Evolutionary conservation across 2,113 vertebrate species (phyloP).

Genomic region (Aix galericulata): DNA sequence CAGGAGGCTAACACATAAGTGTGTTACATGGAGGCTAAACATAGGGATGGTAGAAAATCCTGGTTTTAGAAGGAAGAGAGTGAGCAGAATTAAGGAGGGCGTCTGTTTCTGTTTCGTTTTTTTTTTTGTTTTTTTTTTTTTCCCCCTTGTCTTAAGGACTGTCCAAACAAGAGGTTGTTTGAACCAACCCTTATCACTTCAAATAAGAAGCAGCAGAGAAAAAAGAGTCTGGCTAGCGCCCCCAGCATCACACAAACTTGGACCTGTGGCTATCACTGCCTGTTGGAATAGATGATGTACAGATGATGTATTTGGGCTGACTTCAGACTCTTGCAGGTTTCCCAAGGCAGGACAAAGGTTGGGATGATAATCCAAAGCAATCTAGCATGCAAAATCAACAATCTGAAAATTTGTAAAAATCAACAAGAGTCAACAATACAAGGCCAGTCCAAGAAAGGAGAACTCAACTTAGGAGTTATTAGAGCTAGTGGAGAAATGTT

Average conservation of each 20-base stretch:
- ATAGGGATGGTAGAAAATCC: background rate
- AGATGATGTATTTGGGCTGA: background rate
- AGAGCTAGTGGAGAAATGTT: background rate
- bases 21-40: background rate
- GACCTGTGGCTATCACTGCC: background rate
- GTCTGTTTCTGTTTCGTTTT: no score
- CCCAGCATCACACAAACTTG: background rate
- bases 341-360: background rate
- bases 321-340: background rate
- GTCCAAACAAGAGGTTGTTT: background rate
- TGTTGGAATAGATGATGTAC: background rate
- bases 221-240: background rate
- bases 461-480: background rate
- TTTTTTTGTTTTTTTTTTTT: no score
- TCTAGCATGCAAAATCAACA: background rate
- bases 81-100: background rate
- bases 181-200: background rate
- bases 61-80: background rate
- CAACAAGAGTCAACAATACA: background rate
- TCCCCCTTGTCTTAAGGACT: no score
- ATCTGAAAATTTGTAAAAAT: background rate
- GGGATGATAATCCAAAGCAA: background rate
- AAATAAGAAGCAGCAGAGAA: background rate
- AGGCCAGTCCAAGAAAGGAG: background rate
- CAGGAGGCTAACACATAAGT: background rate